Base-by-base conservation (phyloP, 1,140 invertebrate species). In the Triops cancriformis region DNA sequence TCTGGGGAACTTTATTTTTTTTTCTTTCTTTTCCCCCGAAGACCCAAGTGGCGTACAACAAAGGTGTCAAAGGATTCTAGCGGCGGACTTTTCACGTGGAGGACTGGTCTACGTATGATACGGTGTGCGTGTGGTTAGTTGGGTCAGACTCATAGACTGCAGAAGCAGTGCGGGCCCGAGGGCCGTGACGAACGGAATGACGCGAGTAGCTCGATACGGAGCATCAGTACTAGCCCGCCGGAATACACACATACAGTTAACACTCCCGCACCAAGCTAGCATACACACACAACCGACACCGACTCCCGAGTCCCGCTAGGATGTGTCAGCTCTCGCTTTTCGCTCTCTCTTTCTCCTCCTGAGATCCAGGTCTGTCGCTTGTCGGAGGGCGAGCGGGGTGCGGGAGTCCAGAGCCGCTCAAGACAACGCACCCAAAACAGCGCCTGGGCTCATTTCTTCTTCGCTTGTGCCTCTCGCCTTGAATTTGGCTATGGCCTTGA, bases 251-350 rank as follows among this genome's bases (percentile, higher is more conserved):
- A 64, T 18, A 64, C 51, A 64, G 18, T 64, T 64, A 64, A 64
- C 51, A 64, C 51, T 64, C 51, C 51, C 51, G 51, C 51, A 64
- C 51, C 51, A 64, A 37, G 51, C 51, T 64, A 64, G 23, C 51
- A 23, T 64, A 64, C 51, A 64, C 51, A 64, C 51, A 64, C 51
- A 64, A 64, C 51, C 51, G 51, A 64, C 51, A 64, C 51, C 51
- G 51, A 64, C 51, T 64, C 51, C 43, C 43, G 43, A 45, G 43
- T 45, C 43, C 51, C 51, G 51, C 51, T 11, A 64, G 51, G 10
- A 64, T 64, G 51, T 64, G 51, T 64, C 51, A 64, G 51, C 51
- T 64, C 51, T 64, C 51, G 51, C 51, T 64, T 64, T 64, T 64
- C 18, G 51, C 51, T 64, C 51, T 18, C 51, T 64, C 51, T 18